Percentiles rank a stretch among this genome's conserved stretches.
Conservation (phyloP, 1,140 invertebrate genomes). For the Rhyzopertha dominica region DNA sequence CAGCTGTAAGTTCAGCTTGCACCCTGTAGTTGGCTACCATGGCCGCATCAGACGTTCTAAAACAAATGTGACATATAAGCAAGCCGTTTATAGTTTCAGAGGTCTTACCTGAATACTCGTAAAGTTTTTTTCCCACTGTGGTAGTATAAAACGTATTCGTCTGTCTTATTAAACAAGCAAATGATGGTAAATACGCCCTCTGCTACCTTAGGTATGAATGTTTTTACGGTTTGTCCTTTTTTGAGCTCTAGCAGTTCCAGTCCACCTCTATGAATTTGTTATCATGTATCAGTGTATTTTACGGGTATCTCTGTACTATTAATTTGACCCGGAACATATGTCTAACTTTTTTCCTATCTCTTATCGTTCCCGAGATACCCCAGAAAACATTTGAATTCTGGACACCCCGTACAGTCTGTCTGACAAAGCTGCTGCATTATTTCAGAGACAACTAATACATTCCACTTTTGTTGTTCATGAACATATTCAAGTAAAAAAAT, state of each 20-base stretch:
- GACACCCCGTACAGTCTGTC: neutral
- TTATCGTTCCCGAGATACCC: neutral
- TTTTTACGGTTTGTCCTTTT: constrained; percentile 74
- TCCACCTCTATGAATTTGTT: constrained; percentile 66
- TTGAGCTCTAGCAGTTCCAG: constrained; percentile 85
- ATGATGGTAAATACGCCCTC: constrained; percentile 97
- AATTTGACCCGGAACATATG: neutral
- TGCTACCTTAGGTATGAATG: constrained; percentile 86
- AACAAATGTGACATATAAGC: constrained; percentile 17
- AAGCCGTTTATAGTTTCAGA: constrained; percentile 9
- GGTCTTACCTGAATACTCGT: constrained; percentile 73
- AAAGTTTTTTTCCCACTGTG: constrained; percentile 91
- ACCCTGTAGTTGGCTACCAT: constrained; percentile 91
- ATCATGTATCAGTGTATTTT: neutral
- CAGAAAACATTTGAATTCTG: neutral
- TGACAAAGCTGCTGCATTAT: neutral
- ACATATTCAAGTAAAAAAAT: too few species aligned
- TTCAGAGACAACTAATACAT: constrained; percentile 3
- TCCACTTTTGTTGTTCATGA: too few species aligned
- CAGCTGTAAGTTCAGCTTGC: constrained; percentile 84
- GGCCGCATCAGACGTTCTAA: constrained; percentile 75
- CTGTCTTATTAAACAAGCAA: constrained; percentile 88
- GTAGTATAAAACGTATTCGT: constrained; percentile 95
- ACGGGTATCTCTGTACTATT: neutral
- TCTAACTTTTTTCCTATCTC: too few species aligned